These are phyloP conservation scores for Scolopax rusticola DNA, from an alignment of 2,797 vertebrate species.

Conservation along the genomic window DNA sequence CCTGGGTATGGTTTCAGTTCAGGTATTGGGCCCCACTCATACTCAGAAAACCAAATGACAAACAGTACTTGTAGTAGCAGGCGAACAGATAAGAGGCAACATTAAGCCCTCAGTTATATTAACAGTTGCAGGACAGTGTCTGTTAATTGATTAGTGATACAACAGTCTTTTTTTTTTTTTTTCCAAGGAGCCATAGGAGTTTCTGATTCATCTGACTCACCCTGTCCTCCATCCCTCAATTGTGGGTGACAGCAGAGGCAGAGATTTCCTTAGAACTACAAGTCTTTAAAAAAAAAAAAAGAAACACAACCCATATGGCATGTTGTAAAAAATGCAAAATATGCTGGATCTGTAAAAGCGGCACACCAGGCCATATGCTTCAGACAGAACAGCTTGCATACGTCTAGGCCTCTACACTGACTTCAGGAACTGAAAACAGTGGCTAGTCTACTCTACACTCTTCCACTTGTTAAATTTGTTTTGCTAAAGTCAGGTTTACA, in stretches of 20 bases:
- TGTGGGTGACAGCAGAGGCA: slow-evolving; percentile 12
- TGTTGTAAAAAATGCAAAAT: slow-evolving; percentile 61
- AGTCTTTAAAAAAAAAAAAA: background rate
- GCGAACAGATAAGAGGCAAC: fast-evolving
- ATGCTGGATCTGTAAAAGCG: slow-evolving; percentile 43
- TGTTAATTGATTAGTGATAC: background rate
- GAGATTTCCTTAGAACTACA: slow-evolving; percentile 39
- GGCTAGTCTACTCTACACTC: slow-evolving; percentile 26
- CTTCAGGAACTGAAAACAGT: slow-evolving; percentile 57
- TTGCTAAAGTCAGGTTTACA: slow-evolving; percentile 37
- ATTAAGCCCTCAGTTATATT: background rate
- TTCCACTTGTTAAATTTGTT: slow-evolving; percentile 53
- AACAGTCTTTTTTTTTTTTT: background rate
- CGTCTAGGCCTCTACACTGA: slow-evolving; percentile 41
- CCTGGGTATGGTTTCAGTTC: background rate
- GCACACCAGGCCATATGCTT: slow-evolving; percentile 63
- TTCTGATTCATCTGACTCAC: background rate
- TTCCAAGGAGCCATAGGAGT: background rate
- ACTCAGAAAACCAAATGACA: background rate
- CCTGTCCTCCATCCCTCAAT: background rate
- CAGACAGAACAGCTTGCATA: slow-evolving; percentile 62
- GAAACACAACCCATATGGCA: slow-evolving; percentile 58
- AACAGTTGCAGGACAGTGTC: background rate
- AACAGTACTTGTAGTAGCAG: background rate
- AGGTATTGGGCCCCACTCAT: background rate